Base-by-base conservation (phyloP, 2,113 vertebrate species). In the Pristiophorus japonicus region DNA sequence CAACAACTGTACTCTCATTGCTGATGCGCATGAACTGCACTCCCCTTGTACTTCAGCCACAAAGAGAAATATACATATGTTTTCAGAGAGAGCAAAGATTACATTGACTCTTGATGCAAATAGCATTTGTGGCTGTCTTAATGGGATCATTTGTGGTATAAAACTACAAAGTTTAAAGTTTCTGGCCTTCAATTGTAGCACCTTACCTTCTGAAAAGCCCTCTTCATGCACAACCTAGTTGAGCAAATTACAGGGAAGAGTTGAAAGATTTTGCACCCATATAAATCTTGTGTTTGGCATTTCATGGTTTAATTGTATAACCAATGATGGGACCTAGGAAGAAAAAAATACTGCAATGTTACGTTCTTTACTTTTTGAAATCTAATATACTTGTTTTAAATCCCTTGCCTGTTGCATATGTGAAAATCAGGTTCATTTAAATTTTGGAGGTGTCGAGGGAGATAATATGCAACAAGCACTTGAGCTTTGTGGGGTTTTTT, bases 341-440 rank as follows among this genome's bases (percentile, higher is more conserved):
- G 42, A 70, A 70, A 67, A 67, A 93, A 63, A 47, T 70, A 14
- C 42, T 70, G 42, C 70, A 34, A 27, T 51, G 65, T 73, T 90
- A 90, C 12, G 47, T 90, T 90, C 47, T 90, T 73, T 94, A 63
- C 93, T 94, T 94, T 94, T 70, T 30, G 78, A 51, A 94, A 94
- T 34, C 12, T 8, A 90, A 70, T 51, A 51, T 70, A 70, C 66
- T 47, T 22, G 62, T 93, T 87, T 51, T 94, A 47, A 70, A 18
- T 20, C 38, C n/a, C n/a, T 92, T 92, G 38, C 62, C 88, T 94
- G 24, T 10, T 70, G 45, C 27, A 47, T 94, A 24, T 94, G 11
- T 94, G 27, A 67, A 45, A 94, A 70, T 94, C 92, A 66, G 38
- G 63, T 47, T 30, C 66, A 51, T 34, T 45, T 34, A 94, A 94